A percentile compares a stretch with the other conserved stretches of the same genome.
These are phyloP conservation scores for Gibbula magus DNA, from an alignment of 2,888 invertebrate genomes.

Conservation along the genomic window DNA sequence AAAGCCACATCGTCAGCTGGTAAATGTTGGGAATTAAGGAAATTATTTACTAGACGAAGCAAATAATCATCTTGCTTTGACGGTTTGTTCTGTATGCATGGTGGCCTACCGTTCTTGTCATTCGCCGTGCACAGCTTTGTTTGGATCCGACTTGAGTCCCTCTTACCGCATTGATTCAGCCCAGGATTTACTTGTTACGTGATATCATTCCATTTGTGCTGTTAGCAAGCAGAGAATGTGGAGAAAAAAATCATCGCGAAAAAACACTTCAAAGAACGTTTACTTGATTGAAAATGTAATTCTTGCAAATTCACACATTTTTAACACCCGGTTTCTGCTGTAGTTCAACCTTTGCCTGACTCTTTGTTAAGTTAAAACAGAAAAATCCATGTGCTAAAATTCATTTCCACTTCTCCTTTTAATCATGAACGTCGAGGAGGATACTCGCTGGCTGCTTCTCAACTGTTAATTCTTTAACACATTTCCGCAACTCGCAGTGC, in stretches of 20 bases:
- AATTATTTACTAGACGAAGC: constrained; percentile 13
- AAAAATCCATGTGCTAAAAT: constrained; percentile 15
- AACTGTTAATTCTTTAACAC: background rate
- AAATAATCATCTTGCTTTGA: background rate
- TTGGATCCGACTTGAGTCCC: background rate
- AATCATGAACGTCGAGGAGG: background rate
- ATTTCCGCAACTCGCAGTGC: background rate
- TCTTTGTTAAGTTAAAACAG: constrained; percentile 5
- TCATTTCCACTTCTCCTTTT: background rate
- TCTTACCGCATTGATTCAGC: background rate
- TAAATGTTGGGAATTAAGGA: constrained; percentile 7
- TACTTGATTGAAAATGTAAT: constrained; percentile 8
- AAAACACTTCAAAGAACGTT: constrained; percentile 13
- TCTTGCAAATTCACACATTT: constrained; percentile 13
- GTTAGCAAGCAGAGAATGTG: background rate
- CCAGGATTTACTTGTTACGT: background rate
- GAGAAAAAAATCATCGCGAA: background rate
- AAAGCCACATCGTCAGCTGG: constrained; percentile 5
- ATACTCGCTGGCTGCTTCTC: background rate
- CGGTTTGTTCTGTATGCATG: background rate
- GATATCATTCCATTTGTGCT: background rate
- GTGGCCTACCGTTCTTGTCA: background rate
- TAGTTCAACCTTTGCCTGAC: background rate
- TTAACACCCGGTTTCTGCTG: constrained; percentile 1
- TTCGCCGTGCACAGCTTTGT: background rate